These are phyloP conservation scores for Pogona vitticeps DNA, from an alignment of 2,113 vertebrate species.

Conservation along the genomic window DNA sequence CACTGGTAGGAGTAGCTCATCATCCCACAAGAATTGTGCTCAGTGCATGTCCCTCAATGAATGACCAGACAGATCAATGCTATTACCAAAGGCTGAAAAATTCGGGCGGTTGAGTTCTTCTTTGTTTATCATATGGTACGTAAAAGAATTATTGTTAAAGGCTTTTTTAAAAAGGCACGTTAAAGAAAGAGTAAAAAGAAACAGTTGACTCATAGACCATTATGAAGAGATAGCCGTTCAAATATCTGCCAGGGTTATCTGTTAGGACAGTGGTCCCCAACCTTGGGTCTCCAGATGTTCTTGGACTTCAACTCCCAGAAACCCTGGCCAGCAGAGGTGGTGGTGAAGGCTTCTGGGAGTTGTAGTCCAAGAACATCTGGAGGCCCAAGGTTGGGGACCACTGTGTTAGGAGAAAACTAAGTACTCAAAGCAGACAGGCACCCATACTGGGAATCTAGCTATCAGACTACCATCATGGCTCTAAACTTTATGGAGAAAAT, in stretches of 20 bases:
- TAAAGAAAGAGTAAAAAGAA: not conserved
- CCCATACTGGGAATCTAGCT: too few relatives aligned
- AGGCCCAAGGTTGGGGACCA: too few relatives aligned
- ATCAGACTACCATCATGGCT: not conserved
- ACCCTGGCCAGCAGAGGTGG: too few relatives aligned
- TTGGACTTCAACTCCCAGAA: too few relatives aligned
- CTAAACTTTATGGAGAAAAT: too few relatives aligned
- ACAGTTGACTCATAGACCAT: not conserved
- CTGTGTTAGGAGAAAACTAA: not conserved
- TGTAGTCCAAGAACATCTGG: too few relatives aligned
- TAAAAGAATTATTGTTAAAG: not conserved
- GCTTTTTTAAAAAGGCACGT: not conserved
- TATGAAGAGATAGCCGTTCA: not conserved
- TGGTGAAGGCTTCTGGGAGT: too few relatives aligned
- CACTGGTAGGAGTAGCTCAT: not conserved
- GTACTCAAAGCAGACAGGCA: not conserved
- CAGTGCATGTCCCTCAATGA: not conserved
- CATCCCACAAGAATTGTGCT: not conserved
- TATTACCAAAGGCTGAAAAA: not conserved
- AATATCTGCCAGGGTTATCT: not conserved
- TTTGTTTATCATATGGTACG: not conserved
- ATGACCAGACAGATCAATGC: not conserved
- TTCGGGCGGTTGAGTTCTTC: constrained; percentile 5
- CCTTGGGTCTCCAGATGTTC: too few relatives aligned
- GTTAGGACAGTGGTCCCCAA: too few relatives aligned